Evolutionary conservation across 2,888 invertebrate species (phyloP).

Genomic region (Hemaris fuciformis): DNA sequence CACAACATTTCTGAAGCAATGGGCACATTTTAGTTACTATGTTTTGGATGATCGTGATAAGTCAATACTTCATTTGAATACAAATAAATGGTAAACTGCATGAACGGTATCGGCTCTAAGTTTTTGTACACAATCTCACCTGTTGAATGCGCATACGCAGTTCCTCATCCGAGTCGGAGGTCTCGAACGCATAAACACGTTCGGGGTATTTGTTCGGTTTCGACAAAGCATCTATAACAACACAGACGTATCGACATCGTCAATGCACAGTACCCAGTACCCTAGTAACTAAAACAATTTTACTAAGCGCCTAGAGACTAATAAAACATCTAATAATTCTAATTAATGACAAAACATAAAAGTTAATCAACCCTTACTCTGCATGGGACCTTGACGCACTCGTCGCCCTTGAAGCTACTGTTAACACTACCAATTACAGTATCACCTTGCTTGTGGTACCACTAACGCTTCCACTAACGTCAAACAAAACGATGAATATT

Average conservation of each 20-base stretch:
- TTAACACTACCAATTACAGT: constrained; percentile 40
- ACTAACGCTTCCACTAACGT: constrained; percentile 14
- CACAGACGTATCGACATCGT: constrained; percentile 70
- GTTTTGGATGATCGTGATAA: too few species aligned
- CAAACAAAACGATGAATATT: constrained; percentile 11
- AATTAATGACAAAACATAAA: constrained; percentile 27
- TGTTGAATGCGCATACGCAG: constrained; percentile 77
- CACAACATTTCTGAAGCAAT: too few species aligned
- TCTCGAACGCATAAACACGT: constrained; percentile 77
- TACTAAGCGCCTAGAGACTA: constrained; percentile 20
- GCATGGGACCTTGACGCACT: constrained; percentile 42
- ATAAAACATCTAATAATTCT: constrained; percentile 27
- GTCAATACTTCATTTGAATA: too few species aligned
- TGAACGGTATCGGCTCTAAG: neutral
- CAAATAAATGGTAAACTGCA: neutral
- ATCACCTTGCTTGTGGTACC: constrained; percentile 26
- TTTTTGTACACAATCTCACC: constrained; percentile 50
- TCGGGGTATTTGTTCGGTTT: constrained; percentile 79
- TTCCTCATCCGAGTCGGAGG: constrained; percentile 75
- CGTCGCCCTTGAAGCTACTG: constrained; percentile 46
- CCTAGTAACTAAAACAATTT: constrained; percentile 4
- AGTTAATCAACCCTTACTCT: constrained; percentile 6
- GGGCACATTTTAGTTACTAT: too few species aligned
- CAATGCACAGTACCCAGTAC: constrained; percentile 12
- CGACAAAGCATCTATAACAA: constrained; percentile 82